phyloP scores from a whole-genome alignment of 2,888 invertebrate species.

The Ectropis crepuscularia region DNA sequence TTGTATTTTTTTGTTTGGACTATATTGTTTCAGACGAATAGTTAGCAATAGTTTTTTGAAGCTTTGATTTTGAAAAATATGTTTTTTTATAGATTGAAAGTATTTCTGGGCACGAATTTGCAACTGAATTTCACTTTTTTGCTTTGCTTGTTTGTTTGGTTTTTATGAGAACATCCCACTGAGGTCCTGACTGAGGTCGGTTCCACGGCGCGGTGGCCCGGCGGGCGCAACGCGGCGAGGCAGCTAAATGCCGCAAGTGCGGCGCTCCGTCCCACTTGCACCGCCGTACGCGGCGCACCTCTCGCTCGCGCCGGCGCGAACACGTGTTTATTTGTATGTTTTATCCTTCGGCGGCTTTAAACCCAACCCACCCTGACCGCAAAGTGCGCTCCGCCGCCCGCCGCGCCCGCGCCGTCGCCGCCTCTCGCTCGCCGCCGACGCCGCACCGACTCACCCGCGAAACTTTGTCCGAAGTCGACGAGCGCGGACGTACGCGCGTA shows the following conservation, averaged over 20 bases:
- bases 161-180: constrained; percentile 11
- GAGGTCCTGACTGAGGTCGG: constrained; percentile 5
- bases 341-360: constrained; percentile 87
- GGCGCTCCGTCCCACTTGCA: constrained; percentile 73
- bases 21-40: no score
- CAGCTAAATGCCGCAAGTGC: constrained; percentile 82
- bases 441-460: constrained; percentile 78
- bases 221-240: constrained; percentile 61
- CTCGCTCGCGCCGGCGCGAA: constrained; percentile 86
- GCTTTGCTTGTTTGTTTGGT: not conserved
- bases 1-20: no score
- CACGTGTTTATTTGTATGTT: constrained; percentile 86
- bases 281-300: constrained; percentile 66
- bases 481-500: constrained; percentile 82
- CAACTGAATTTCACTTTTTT: constrained; percentile 1
- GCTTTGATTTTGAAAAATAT: no score
- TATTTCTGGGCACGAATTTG: no score
- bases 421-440: constrained; percentile 76
- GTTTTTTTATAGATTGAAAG: no score
- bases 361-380: constrained; percentile 89
- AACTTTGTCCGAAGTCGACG: constrained; percentile 84
- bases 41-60: no score
- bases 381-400: constrained; percentile 85
- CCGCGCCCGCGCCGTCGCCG: constrained; percentile 83
- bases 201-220: constrained; percentile 48